These are phyloP conservation scores for Bombus ignitus DNA, from an alignment of 1,140 invertebrate species.

Conservation along the genomic window DNA sequence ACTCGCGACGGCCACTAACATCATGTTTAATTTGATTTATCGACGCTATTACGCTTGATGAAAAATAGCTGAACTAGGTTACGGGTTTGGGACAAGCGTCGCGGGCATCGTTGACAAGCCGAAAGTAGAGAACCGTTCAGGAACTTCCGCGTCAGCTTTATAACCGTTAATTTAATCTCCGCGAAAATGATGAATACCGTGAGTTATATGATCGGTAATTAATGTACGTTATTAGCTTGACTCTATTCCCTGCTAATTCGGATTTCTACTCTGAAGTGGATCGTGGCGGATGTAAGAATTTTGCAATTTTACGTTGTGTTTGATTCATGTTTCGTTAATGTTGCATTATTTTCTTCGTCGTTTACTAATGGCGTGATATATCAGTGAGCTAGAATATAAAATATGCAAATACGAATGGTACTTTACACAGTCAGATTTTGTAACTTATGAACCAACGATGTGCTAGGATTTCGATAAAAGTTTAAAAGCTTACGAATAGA, in stretches of 20 bases:
- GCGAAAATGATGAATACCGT: conserved; percentile 42
- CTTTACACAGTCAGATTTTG: no score
- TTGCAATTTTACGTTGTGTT: not conserved
- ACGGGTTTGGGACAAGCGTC: conserved; percentile 50
- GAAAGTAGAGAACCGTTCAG: conserved; percentile 39
- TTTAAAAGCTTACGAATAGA: no score
- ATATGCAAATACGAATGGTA: no score
- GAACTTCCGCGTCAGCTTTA: conserved; percentile 38
- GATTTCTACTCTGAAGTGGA: not conserved
- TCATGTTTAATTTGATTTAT: conserved; percentile 79
- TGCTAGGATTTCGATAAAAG: not conserved
- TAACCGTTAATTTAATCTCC: conserved; percentile 39
- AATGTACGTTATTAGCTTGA: conserved; percentile 28
- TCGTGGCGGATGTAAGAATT: not conserved
- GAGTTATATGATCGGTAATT: conserved; percentile 45
- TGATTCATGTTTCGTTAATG: not conserved
- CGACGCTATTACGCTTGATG: conserved; percentile 71
- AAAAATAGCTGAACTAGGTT: conserved; percentile 77
- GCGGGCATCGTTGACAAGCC: conserved; percentile 47
- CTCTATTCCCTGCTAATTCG: not conserved
- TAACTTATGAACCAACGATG: not conserved
- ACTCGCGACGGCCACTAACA: conserved; percentile 63
- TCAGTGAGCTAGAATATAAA: no score
- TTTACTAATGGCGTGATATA: no score
- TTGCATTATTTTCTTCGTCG: not conserved